A percentile compares a stretch with the other conserved stretches of the same genome.
These are phyloP conservation scores for Typhlomys cinereus DNA, from an alignment of 2,113 vertebrate species.

Conservation along the genomic window DNA sequence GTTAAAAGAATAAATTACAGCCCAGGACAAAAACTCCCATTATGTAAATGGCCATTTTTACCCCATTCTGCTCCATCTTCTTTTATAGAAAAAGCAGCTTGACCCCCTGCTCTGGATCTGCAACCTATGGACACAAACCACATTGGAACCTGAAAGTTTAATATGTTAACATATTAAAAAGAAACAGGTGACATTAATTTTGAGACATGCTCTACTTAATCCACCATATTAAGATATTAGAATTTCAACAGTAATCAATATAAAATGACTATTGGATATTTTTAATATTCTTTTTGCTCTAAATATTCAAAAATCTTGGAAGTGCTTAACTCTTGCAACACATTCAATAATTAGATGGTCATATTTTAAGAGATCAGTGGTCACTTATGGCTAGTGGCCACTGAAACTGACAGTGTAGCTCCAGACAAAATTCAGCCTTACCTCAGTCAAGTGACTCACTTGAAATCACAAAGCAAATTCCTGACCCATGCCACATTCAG, in stretches of 20 bases:
- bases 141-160: not conserved
- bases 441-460: not conserved
- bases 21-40: too few species aligned
- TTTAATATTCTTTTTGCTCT: not conserved
- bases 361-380: not conserved
- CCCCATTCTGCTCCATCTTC: too few species aligned
- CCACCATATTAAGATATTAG: too few species aligned
- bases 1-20: too few species aligned
- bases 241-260: not conserved
- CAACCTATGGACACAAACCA: too few species aligned
- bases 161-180: not conserved
- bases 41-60: too few species aligned
- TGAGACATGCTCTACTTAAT: not conserved
- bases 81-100: not conserved
- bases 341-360: not conserved
- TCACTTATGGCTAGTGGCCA: not conserved
- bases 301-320: conserved; percentile 13
- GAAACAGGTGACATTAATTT: conserved; percentile 18
- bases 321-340: too few species aligned
- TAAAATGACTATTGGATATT: conserved; percentile 30
- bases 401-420: not conserved
- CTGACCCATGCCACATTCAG: not conserved
- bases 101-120: not conserved
- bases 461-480: not conserved
- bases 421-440: not conserved